phyloP scores from a whole-genome alignment of 2,113 vertebrate species.

The Rhinoderma darwinii region DNA sequence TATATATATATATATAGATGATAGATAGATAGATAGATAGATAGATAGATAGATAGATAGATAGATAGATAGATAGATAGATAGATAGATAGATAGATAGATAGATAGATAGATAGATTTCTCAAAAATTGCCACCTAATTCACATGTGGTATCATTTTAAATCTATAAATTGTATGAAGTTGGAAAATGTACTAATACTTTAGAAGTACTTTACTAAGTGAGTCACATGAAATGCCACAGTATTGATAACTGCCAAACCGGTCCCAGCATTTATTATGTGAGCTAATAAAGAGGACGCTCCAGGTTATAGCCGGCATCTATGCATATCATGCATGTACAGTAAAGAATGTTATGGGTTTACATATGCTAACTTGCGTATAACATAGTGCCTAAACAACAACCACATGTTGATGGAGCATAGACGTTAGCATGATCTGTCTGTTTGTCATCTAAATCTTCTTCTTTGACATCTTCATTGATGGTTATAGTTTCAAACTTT shows the following conservation, averaged over 20 bases:
- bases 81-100: neutral
- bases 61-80: neutral
- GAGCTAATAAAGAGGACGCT: neutral
- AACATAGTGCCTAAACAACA: neutral
- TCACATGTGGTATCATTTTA: no score
- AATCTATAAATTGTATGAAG: neutral
- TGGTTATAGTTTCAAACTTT: neutral
- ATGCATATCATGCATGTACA: neutral
- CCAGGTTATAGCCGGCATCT: neutral
- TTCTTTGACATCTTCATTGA: neutral
- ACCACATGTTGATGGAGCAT: no score
- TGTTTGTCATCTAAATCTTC: neutral
- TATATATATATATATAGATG: neutral
- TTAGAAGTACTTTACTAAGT: neutral
- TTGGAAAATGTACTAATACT: neutral
- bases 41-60: no score
- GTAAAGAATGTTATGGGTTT: neutral
- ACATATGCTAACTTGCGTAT: neutral
- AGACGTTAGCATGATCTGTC: neutral
- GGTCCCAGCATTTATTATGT: neutral
- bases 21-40: neutral
- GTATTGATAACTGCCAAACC: neutral
- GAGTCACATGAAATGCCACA: neutral
- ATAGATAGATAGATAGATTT: neutral
- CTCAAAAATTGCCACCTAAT: neutral